Conservation (phyloP, 2,797 vertebrate genomes). For the Gymnothorax javanicus region DNA sequence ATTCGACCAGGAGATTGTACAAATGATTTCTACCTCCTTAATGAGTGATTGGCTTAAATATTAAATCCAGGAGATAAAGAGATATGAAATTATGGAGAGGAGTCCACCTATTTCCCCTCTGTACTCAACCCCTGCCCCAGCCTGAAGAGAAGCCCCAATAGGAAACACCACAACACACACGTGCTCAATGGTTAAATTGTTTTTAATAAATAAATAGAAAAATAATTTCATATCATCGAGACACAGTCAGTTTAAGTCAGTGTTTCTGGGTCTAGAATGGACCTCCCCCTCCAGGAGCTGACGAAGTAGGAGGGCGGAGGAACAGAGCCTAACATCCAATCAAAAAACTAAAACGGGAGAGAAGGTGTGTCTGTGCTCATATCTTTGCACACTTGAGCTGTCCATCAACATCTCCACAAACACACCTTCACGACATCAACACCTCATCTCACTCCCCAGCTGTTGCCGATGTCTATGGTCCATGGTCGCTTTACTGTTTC, state of each 20-base stretch:
- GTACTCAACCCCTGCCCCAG: background rate
- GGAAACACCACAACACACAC: conserved; percentile 47
- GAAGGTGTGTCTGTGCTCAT: conserved; percentile 2
- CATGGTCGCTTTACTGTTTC: background rate
- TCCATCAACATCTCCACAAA: background rate
- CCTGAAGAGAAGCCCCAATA: background rate
- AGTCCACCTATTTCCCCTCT: too few species aligned
- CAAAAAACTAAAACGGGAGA: conserved; percentile 24
- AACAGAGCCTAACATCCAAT: conserved; percentile 39
- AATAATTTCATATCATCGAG: conserved; percentile 70
- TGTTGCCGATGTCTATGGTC: background rate
- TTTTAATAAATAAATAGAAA: conserved; percentile 85
- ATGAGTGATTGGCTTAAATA: too few species aligned
- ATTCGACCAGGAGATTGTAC: too few species aligned
- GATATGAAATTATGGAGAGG: too few species aligned
- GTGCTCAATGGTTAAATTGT: conserved; percentile 51
- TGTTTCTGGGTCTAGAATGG: conserved; percentile 54
- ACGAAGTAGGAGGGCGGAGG: conserved; percentile 5
- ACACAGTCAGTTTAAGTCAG: conserved; percentile 64
- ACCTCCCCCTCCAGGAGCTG: background rate
- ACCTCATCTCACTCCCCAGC: background rate
- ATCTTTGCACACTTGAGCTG: background rate
- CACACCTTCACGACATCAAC: background rate
- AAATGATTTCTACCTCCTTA: too few species aligned
- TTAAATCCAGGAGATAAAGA: too few species aligned